Evolutionary conservation across 2,888 invertebrate species (phyloP).

Genomic region (Phyllotreta striolata): DNA sequence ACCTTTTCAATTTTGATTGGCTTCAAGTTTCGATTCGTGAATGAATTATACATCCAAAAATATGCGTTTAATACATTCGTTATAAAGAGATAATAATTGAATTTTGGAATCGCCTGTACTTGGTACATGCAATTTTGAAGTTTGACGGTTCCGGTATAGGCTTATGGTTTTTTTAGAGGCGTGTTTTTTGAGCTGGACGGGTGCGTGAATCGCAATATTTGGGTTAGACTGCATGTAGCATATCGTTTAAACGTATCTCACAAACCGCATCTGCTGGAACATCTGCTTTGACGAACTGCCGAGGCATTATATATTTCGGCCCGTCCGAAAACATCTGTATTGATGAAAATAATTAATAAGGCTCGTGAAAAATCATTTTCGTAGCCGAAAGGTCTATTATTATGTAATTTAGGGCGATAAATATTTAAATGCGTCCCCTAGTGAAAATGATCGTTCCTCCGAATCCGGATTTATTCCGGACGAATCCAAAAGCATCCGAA

Average conservation of each 20-base stretch:
- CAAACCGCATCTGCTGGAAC: slow-evolving; percentile 48
- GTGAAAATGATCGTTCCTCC: background rate
- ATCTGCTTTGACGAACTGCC: slow-evolving; percentile 32
- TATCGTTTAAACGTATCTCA: slow-evolving; percentile 51
- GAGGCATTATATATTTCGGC: slow-evolving; percentile 25
- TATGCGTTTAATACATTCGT: no score
- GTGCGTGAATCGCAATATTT: slow-evolving; percentile 52
- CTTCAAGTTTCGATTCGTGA: no score
- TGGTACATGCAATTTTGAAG: no score
- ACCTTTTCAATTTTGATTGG: no score
- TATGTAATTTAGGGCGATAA: slow-evolving; percentile 9
- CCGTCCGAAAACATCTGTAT: slow-evolving; percentile 31
- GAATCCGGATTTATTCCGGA: background rate
- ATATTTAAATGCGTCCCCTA: background rate
- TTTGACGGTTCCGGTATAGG: slow-evolving; percentile 1
- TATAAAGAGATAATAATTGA: no score
- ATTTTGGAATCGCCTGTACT: no score
- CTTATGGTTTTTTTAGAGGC: slow-evolving; percentile 15
- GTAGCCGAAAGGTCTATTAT: slow-evolving; percentile 13
- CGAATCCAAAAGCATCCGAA: background rate
- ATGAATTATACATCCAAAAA: no score
- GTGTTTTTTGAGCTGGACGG: slow-evolving; percentile 42
- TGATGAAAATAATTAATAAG: slow-evolving; percentile 27
- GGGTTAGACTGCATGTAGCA: slow-evolving; percentile 43
- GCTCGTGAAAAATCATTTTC: slow-evolving; percentile 19